Percentiles rank a stretch among this genome's conserved stretches.
These are phyloP conservation scores for Podiceps cristatus DNA, from an alignment of 2,113 vertebrate genomes.

Conservation along the genomic window DNA sequence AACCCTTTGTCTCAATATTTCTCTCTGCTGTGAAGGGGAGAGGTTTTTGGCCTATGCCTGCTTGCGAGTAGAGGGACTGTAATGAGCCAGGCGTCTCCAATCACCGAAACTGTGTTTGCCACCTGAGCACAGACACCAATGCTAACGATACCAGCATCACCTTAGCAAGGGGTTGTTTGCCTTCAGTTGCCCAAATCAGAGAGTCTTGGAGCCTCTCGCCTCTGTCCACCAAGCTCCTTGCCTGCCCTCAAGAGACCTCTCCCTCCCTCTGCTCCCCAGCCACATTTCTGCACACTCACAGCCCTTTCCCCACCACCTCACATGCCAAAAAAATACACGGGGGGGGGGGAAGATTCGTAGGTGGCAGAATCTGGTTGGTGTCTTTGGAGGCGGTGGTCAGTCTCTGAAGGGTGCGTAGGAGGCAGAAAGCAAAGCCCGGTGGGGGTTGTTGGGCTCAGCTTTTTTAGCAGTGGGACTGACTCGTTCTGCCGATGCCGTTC, in stretches of 20 bases:
- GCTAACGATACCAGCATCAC: accelerated
- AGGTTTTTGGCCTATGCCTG: neutral
- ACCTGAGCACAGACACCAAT: neutral
- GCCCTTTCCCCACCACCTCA: neutral
- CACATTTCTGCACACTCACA: neutral
- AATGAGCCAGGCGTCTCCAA: neutral
- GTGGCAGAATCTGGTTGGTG: neutral
- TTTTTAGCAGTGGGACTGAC: neutral
- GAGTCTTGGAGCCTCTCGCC: neutral
- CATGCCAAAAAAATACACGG: neutral
- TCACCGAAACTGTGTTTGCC: accelerated
- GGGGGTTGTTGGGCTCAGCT: neutral
- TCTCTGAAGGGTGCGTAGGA: neutral
- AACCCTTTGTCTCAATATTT: neutral
- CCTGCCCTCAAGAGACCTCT: neutral
- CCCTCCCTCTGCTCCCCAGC: neutral
- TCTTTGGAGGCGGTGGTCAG: neutral
- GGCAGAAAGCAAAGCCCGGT: neutral
- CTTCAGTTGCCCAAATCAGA: neutral
- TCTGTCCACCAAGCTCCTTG: neutral
- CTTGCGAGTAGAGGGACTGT: neutral
- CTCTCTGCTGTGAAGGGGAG: neutral
- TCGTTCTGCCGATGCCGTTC: neutral
- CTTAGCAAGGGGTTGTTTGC: neutral
- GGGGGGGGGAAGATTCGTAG: neutral